Base-by-base conservation (phyloP, 2,888 invertebrate genomes). In the Chrysolina oricalcia region DNA sequence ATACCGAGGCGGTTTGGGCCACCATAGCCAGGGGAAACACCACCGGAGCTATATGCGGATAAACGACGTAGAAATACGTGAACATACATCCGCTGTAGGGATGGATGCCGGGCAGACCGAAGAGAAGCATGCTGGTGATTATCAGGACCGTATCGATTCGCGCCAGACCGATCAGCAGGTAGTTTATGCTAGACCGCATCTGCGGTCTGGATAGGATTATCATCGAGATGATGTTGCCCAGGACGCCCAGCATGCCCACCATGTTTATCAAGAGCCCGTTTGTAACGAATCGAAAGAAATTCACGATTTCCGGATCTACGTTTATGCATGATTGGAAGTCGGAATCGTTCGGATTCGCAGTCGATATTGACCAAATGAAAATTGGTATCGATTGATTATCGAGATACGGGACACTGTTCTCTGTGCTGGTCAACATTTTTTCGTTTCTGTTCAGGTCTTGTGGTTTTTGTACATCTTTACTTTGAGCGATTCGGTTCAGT, bases 151-250 rank as follows among this genome's bases (percentile, higher is more conserved):
- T 97, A 91, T 99, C 99, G 89, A 97, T 97, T 83, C 96, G 92
- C 27, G 98, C 98, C 83, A 99, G 91, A 6, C 97, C 98, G 80
- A 97, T 96, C 76, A 99, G 92, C 86, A 98, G 92, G 89, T 97
- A 96, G 89, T 98, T 98, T 86, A 98, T 97, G 86, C 98, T 97
- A 75, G 97, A 97, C 85, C 96, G 93, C 98, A 98, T 98, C 89
- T 98, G 95, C 27, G 97, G 97, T 72, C 97, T 92, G 74, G 96
- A 95, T 69, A 98, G 91, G 83, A 98, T 97, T 77, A 97, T 93
- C 91, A 97, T 96, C 53, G 97, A 94, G 73, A 98, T 94, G 74
- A 95, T 92, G 89, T 98, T 98, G 80, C 98, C 98, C 62, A 97
- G 91, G 78, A 98, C 92, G 8, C 98, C 98, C 84, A 94, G 93